A percentile compares a stretch with the other conserved stretches of the same genome.
Conservation (phyloP, 1,140 invertebrate species). For the Sminthurinus signatus region DNA sequence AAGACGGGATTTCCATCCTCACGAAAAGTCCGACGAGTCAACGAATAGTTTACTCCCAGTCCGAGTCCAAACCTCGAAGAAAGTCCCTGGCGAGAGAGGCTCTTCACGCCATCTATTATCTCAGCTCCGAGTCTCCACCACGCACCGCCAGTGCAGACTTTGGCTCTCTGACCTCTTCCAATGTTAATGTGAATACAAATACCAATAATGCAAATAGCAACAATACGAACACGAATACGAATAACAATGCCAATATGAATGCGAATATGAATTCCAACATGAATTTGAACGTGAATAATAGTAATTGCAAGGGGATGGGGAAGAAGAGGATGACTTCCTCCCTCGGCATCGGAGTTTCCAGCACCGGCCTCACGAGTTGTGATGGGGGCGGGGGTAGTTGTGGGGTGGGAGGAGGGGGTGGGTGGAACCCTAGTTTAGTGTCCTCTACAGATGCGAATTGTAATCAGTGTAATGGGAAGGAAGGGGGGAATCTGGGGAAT, state of each 20-base stretch:
- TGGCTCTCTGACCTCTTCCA: conserved; percentile 11
- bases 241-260: not conserved
- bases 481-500: not conserved
- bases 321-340: not conserved
- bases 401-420: no score
- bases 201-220: conserved; percentile 14
- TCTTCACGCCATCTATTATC: conserved; percentile 27
- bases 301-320: no score
- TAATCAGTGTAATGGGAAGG: conserved; percentile 9
- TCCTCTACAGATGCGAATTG: not conserved
- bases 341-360: not conserved
- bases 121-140: conserved; percentile 32
- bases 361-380: not conserved
- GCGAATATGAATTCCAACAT: not conserved
- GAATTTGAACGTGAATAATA: not conserved
- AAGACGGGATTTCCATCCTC: not conserved
- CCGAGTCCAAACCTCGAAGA: conserved; percentile 8
- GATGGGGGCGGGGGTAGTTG: not conserved
- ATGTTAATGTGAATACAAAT: no score
- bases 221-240: conserved; percentile 2
- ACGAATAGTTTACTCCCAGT: not conserved
- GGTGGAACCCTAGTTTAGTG: no score
- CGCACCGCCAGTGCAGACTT: conserved; percentile 29
- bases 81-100: conserved; percentile 36
- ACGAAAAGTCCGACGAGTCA: conserved; percentile 1